Evolutionary conservation across 2,888 invertebrate genomes (phyloP), one percentile per base, ranked within the genome.

Genomic region (Fabriciana adippe): DNA sequence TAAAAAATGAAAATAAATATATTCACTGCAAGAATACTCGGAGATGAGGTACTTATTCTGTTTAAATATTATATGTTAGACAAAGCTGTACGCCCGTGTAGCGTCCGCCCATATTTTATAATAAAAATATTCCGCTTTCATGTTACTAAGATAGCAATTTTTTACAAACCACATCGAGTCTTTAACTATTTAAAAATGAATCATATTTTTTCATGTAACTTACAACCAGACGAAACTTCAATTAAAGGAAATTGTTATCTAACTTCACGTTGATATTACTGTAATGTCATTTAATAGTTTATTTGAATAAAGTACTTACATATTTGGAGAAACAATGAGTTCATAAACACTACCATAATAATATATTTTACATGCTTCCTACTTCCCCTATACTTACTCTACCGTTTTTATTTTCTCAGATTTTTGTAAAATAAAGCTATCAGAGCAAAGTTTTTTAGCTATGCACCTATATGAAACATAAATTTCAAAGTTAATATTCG

Each of bases 401-500:
- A 41, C 8, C 35, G 35, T 41, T 15, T 54, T 15, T 31, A 31
- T 15, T 31, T 54, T 15, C 6, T 54, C 15, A 6, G n/a, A 55
- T n/a, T 59, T 21, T 59, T 59, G 5, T n/a, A 26, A 59, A 13
- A 21, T 15, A 13, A 59, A 57, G 15, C 8, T 47, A 8, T 6
- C 18, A 56, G 15, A 21, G 41, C 11, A 57, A 45, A 57, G n/a
- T 59, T 48, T 47, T 41, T 59, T 59, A 59, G 21, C 57, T 26
- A 59, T 59, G 51, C 41, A 61, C 51, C 35, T 61, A 51, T 16
- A 61, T 41, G 51, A 51, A 51, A 61, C 61, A 61, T 51, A 61
- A 51, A 61, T 61, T 51, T 41, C 41, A 51, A 61, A 61, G 61
- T 61, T 61, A 61, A 61, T 61, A 61, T 61, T 61, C 51, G 61